Percentiles rank a stretch among this genome's conserved stretches.
phyloP scores from a whole-genome alignment of 2,113 vertebrate genomes.

The Gymnarchus niloticus region DNA sequence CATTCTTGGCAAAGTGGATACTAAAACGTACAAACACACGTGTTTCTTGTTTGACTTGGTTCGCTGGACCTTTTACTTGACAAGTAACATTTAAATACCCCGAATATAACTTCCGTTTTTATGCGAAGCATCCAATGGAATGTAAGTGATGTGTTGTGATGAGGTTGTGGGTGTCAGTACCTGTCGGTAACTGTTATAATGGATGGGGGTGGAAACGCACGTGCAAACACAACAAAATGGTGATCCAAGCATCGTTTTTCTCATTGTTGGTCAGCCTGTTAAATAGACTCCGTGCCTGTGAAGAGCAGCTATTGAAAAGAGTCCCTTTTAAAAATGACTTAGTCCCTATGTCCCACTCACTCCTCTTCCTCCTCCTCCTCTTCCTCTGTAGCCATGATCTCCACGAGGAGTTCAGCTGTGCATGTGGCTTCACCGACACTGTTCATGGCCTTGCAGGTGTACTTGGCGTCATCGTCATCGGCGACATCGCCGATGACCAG shows the following conservation, averaged over 20 bases:
- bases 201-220: slow-evolving; percentile 20
- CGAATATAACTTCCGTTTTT: slow-evolving; percentile 28
- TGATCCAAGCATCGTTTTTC: slow-evolving; percentile 28
- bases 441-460: slow-evolving; percentile 96
- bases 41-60: slow-evolving; percentile 33
- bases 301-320: slow-evolving; percentile 26
- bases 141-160: slow-evolving; percentile 36
- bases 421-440: slow-evolving; percentile 88
- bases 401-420: slow-evolving; percentile 90
- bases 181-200: slow-evolving; percentile 21
- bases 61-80: slow-evolving; percentile 13
- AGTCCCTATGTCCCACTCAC: not conserved
- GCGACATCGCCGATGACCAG: slow-evolving; percentile 92
- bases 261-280: slow-evolving; percentile 20
- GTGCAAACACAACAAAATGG: slow-evolving; percentile 30
- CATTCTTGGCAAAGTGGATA: slow-evolving; percentile 24
- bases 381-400: slow-evolving; percentile 83
- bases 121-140: slow-evolving; percentile 47
- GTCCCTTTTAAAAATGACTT: slow-evolving; percentile 14
- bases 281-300: slow-evolving; percentile 27
- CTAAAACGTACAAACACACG: slow-evolving; percentile 38
- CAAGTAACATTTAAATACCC: not conserved
- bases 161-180: slow-evolving; percentile 35
- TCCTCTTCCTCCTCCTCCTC: slow-evolving; percentile 66
- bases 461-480: slow-evolving; percentile 91